Percentiles rank a stretch among this genome's conserved stretches.
Conservation (phyloP, 2,888 invertebrate species). For the Hanleya hanleyi region DNA sequence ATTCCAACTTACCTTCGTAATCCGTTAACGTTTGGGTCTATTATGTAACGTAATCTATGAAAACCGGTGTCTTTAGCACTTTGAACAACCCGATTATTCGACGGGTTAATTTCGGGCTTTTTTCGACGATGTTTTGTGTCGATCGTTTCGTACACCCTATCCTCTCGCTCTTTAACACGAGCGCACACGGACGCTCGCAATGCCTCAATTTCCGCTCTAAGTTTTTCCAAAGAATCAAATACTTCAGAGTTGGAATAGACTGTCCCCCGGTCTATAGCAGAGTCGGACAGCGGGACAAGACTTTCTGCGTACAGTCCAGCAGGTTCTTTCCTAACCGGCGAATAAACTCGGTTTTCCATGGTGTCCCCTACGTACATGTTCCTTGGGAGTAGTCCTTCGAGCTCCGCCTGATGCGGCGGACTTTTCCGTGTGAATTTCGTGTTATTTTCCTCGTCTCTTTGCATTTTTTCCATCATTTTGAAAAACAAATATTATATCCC, state of each 20-base stretch:
- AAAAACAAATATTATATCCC: not conserved
- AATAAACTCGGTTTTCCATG: not conserved
- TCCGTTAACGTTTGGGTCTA: not conserved
- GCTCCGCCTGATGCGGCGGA: not conserved
- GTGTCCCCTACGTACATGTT: constrained; percentile 5
- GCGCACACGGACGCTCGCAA: not conserved
- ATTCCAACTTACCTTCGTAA: constrained; percentile 8
- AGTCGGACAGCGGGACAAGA: not conserved
- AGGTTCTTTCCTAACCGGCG: constrained; percentile 2
- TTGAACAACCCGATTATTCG: not conserved
- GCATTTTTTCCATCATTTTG: constrained; percentile 4
- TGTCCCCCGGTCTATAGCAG: constrained; percentile 6
- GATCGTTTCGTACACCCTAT: constrained; percentile 9
- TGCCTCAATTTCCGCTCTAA: constrained; percentile 8
- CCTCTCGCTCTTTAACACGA: constrained; percentile 1
- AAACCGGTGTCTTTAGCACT: constrained; percentile 1
- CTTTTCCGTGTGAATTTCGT: not conserved
- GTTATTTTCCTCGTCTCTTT: constrained; percentile 3
- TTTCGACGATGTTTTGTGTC: constrained; percentile 1
- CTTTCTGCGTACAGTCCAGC: constrained; percentile 5
- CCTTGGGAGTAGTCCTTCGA: not conserved
- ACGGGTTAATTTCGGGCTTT: constrained; percentile 3
- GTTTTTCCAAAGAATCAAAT: constrained; percentile 5
- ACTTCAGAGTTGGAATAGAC: constrained; percentile 5
- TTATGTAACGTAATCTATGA: not conserved